Evolutionary conservation across 2,888 invertebrate genomes (phyloP).

Genomic region (Metallyticus violacea): DNA sequence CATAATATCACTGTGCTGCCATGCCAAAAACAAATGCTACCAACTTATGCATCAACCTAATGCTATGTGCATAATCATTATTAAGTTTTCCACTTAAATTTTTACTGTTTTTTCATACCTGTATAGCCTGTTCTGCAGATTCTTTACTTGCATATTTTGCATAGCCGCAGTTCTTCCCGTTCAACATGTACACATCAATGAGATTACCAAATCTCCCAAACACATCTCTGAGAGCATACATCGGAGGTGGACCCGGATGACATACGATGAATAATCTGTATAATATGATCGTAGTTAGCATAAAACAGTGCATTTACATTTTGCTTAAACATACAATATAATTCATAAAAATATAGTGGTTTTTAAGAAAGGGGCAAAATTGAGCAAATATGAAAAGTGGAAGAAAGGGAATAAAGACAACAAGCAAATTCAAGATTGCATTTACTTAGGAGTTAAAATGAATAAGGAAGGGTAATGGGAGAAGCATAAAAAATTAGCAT

Average conservation of each 20-base stretch:
- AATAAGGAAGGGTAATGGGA: no score
- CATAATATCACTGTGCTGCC: no score
- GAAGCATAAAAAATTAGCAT: neutral
- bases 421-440: no score
- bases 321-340: neutral
- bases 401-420: no score
- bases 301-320: no score
- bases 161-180: conserved; percentile 89
- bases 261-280: conserved; percentile 53
- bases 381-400: no score
- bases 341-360: neutral
- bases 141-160: conserved; percentile 77
- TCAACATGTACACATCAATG: conserved; percentile 62
- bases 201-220: conserved; percentile 89
- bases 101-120: conserved; percentile 50
- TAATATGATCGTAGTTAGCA: neutral
- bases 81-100: no score
- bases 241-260: conserved; percentile 65
- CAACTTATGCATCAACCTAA: no score
- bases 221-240: conserved; percentile 77
- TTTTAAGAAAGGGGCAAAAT: no score
- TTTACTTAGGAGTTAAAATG: no score
- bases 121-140: conserved; percentile 74
- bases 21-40: no score
- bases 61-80: no score